Evolutionary conservation across 2,113 vertebrate genomes (phyloP).

Genomic region (Centropus bengalensis): DNA sequence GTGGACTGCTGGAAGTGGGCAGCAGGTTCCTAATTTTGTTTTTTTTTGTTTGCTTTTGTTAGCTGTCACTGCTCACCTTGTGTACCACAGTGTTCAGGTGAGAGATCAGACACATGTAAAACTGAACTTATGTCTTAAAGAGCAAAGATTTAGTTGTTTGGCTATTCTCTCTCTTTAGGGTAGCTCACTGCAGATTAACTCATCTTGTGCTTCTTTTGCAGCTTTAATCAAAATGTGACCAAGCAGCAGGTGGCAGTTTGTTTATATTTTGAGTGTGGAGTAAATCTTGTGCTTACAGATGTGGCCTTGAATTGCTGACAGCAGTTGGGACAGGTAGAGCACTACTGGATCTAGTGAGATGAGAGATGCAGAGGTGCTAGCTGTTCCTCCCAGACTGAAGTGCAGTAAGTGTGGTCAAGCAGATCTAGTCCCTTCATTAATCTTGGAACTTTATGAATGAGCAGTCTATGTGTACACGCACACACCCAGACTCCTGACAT

Average conservation of each 20-base stretch:
- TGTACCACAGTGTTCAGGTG: accelerated
- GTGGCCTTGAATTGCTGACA: not conserved
- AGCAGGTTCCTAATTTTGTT: not conserved
- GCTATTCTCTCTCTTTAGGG: not conserved
- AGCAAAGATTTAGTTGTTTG: not conserved
- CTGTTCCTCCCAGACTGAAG: not conserved
- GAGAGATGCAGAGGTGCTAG: not conserved
- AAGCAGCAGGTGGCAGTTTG: not conserved
- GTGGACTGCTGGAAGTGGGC: not conserved
- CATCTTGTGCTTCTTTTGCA: not conserved
- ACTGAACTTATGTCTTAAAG: not conserved
- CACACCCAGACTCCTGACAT: not conserved
- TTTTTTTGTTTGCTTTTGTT: not conserved
- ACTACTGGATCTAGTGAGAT: not conserved
- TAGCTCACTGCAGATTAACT: not conserved
- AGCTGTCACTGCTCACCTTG: not conserved
- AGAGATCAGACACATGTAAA: not conserved
- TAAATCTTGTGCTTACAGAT: not conserved
- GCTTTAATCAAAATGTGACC: not conserved
- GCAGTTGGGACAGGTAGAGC: not conserved
- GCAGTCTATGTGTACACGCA: not conserved
- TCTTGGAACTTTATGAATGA: not conserved
- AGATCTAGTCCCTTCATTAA: not conserved
- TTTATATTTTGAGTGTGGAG: not conserved
- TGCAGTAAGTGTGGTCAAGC: not conserved